phyloP scores from a whole-genome alignment of 2,113 vertebrate species.

The Amazona guildingii region DNA sequence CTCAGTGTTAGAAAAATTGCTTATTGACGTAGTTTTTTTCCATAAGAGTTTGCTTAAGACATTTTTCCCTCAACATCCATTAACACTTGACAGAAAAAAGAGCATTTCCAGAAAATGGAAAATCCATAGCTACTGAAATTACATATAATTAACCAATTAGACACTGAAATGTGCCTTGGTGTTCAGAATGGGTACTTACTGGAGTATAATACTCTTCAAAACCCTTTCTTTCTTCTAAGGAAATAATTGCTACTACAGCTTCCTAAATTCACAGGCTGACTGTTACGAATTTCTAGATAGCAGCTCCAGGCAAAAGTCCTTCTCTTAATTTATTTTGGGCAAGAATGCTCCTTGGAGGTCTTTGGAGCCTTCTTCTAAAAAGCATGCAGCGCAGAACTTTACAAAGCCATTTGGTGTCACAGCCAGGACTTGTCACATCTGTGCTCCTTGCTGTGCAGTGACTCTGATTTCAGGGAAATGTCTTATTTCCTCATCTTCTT shows the following conservation, averaged over 20 bases:
- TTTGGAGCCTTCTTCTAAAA: not conserved
- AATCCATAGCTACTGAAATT: not conserved
- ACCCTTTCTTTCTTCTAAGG: not conserved
- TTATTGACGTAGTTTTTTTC: not conserved
- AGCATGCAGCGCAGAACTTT: not conserved
- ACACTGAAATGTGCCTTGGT: not conserved
- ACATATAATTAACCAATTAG: slow-evolving; percentile 24
- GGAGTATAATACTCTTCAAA: not conserved
- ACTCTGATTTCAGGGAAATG: not conserved
- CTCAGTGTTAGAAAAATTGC: not conserved
- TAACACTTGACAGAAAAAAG: not conserved
- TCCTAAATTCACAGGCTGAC: not conserved
- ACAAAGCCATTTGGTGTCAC: not conserved
- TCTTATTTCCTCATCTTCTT: not conserved
- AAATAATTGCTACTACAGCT: not conserved
- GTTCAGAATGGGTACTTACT: not conserved
- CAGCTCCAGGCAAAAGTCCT: not conserved
- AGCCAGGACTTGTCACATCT: not conserved
- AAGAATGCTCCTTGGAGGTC: not conserved
- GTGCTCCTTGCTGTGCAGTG: not conserved
- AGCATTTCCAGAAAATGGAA: not conserved
- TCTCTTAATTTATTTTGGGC: not conserved
- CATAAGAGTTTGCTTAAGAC: not conserved
- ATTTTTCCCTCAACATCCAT: not conserved
- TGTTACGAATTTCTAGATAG: not conserved